Percentiles rank a stretch among this genome's conserved stretches.
These are phyloP conservation scores for Phrynosoma blainvillii DNA, from an alignment of 2,113 vertebrate genomes.

Conservation along the genomic window DNA sequence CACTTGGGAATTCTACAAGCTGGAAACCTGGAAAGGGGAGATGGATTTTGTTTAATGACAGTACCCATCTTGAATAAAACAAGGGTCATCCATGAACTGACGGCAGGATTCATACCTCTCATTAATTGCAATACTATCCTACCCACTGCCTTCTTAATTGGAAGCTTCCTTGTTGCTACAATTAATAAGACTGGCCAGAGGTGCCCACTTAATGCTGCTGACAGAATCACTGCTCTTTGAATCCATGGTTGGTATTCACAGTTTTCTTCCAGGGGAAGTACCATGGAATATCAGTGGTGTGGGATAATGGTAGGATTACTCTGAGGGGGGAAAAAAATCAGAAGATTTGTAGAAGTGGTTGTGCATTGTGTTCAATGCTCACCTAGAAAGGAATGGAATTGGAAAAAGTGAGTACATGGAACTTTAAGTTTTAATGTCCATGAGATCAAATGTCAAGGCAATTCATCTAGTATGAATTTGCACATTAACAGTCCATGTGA, in stretches of 20 bases:
- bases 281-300: constrained; percentile 23
- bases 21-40: not conserved
- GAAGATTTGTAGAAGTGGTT: constrained; percentile 1
- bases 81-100: not conserved
- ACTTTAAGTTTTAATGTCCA: not conserved
- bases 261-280: constrained; percentile 19
- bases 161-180: constrained; percentile 23
- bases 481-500: not conserved
- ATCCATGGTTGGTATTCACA: not conserved
- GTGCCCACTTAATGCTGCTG: constrained; percentile 43
- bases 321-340: not conserved
- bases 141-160: not conserved
- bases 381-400: not conserved
- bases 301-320: not conserved
- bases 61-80: not conserved
- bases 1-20: constrained; percentile 29
- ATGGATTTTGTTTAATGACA: constrained; percentile 32
- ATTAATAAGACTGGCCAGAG: not conserved
- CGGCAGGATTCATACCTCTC: not conserved
- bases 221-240: constrained; percentile 24
- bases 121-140: constrained; percentile 7
- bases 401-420: not conserved
- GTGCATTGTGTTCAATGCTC: fast-evolving
- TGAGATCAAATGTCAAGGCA: not conserved
- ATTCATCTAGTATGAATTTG: not conserved